These are phyloP conservation scores for Idaea straminata DNA, from an alignment of 2,888 invertebrate genomes.

Conservation along the genomic window DNA sequence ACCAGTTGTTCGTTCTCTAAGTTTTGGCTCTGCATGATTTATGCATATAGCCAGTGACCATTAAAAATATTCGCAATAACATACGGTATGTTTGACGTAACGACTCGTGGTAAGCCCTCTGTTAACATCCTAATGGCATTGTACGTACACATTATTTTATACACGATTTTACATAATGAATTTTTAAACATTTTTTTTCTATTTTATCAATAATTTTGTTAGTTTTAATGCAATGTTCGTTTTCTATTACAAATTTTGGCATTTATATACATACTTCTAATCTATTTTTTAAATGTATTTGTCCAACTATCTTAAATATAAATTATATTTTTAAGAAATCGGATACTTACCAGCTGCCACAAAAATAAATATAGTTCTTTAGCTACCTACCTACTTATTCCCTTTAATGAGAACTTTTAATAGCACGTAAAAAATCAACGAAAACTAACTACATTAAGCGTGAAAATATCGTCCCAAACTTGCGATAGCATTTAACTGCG, in stretches of 20 bases:
- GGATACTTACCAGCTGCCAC: not conserved
- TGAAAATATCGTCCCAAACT: not conserved
- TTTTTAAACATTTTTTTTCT: not conserved
- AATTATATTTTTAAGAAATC: not conserved
- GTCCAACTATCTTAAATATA: not conserved
- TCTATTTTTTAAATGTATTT: not conserved
- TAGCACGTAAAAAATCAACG: not conserved
- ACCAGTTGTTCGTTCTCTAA: too few relatives aligned
- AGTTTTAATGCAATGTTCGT: not conserved
- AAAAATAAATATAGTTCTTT: conserved; percentile 12
- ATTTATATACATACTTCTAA: not conserved
- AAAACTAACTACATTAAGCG: not conserved
- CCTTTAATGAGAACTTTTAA: not conserved
- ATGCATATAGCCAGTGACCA: too few relatives aligned
- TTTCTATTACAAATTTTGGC: not conserved
- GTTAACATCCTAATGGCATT: not conserved
- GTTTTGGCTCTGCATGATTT: too few relatives aligned
- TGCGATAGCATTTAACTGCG: not conserved
- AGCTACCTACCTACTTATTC: not conserved
- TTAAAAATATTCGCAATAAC: too few relatives aligned
- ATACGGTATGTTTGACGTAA: too few relatives aligned
- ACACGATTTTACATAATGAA: not conserved
- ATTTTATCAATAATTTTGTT: not conserved
- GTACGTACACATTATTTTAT: not conserved
- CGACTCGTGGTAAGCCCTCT: not conserved